phyloP scores from a whole-genome alignment of 1,140 invertebrate genomes.

The Drosophila cardini region DNA sequence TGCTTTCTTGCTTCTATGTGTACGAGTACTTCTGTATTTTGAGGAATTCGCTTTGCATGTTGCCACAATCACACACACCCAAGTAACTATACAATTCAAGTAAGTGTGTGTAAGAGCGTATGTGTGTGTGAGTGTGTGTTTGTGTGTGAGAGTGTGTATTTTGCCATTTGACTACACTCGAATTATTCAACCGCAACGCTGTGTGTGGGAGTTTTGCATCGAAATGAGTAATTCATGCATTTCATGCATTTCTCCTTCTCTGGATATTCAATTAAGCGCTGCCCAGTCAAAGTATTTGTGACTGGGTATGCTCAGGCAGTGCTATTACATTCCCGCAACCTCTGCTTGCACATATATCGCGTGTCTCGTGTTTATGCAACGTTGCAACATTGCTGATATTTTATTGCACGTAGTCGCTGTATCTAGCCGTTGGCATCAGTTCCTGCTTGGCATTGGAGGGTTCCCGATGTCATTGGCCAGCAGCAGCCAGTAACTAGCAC shows the following conservation, averaged over 20 bases:
- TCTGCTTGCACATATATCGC: conserved; percentile 49
- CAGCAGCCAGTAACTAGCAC: conserved; percentile 1
- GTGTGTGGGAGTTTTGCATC: conserved; percentile 59
- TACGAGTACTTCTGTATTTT: conserved; percentile 16
- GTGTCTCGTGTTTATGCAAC: conserved; percentile 75
- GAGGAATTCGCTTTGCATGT: conserved; percentile 45
- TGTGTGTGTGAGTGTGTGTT: not conserved
- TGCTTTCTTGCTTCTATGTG: conserved; percentile 30
- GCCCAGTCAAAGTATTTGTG: conserved; percentile 25
- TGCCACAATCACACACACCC: conserved; percentile 35
- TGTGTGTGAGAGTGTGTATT: not conserved
- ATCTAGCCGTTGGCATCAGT: conserved; percentile 46
- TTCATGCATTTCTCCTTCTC: conserved; percentile 49
- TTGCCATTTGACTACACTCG: conserved; percentile 7
- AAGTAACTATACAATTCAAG: too few species aligned
- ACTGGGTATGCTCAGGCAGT: not conserved
- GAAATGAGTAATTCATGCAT: conserved; percentile 42
- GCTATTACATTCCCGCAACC: conserved; percentile 1
- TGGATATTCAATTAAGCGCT: conserved; percentile 65
- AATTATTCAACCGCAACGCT: conserved; percentile 39
- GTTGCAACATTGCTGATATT: conserved; percentile 16
- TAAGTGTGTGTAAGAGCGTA: too few species aligned
- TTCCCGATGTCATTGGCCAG: conserved; percentile 71
- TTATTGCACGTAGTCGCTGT: conserved; percentile 10
- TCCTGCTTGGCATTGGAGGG: conserved; percentile 80